Conservation (phyloP, 2,113 vertebrate species). For the Tychaedon coryphoeus region DNA sequence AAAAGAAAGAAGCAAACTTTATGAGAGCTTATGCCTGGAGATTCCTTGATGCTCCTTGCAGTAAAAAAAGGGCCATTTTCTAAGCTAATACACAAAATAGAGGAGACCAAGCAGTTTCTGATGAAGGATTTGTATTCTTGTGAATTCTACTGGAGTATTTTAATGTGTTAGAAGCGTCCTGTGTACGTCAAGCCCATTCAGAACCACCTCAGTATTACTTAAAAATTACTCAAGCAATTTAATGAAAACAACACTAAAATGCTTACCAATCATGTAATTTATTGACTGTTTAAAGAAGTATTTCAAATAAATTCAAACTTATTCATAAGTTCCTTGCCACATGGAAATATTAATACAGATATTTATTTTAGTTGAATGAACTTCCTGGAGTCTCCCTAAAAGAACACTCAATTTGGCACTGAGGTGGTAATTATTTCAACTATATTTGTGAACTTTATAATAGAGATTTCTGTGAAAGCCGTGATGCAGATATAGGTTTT, state of each 20-base stretch:
- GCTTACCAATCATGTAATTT: not conserved
- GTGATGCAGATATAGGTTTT: not conserved
- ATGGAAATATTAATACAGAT: not conserved
- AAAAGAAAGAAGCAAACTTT: not conserved
- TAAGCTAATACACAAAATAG: not conserved
- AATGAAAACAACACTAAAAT: not conserved
- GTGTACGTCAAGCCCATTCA: not conserved
- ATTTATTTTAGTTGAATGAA: not conserved
- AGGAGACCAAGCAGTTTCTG: not conserved
- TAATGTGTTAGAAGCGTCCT: not conserved
- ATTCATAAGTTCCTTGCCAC: fast-evolving
- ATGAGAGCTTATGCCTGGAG: not conserved
- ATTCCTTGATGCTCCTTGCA: not conserved
- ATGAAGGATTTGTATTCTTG: not conserved
- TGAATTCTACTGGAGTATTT: not conserved
- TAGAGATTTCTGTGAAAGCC: not conserved
- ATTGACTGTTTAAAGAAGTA: not conserved
- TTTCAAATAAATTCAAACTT: not conserved
- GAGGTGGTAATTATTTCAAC: not conserved
- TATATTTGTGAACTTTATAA: not conserved
- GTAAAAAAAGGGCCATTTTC: not conserved
- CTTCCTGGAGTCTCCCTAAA: not conserved
- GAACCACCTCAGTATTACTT: not conserved
- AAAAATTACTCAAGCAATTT: not conserved
- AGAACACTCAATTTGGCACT: not conserved